Evolutionary conservation across 1,140 invertebrate genomes (phyloP), one percentile per base, ranked within the genome.

Genomic region (Nylanderia fulva): DNA sequence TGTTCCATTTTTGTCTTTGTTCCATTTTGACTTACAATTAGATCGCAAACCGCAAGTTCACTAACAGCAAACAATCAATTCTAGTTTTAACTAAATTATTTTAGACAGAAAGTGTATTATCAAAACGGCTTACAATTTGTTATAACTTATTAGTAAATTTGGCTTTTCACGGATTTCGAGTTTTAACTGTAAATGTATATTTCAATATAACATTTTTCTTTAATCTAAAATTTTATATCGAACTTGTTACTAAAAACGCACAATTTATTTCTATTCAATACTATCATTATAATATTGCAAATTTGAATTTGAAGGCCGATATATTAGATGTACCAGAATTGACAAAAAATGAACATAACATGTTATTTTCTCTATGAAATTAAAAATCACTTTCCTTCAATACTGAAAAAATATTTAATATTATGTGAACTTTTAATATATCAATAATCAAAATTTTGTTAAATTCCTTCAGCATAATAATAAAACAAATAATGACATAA

Each of bases 221-320:
- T 61, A 75, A 1, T 42, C 11, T 75, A 75, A n/a, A 42, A 1
- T 75, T 60, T 27, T 1, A 3, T 13, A 75, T 45, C 56, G 36
- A 75, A 61, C 36, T 42, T 75, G 72, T 75, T 75, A 42, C 27
- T 36, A 42, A 2, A 75, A 75, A 15, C n/a, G n/a, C n/a, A n/a
- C 56, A 42, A 75, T 75, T 1, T 61, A 42, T 75, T n/a, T n/a
- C 21, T 24, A 27, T 58, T 60, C 52, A 42, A 29, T 33, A 18
- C 27, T 33, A 54, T 54, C 27, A 15, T n/a, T 2, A 74, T 74
- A 13, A 39, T 74, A 74, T 36, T 21, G 7, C 13, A 58, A n/a
- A 27, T 29, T 54, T 11, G 33, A 39, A 74, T 58, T 29, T 13
- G 33, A 56, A 74, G 29, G 52, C 33, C 0, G 33, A 74, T 33